A percentile compares a stretch with the other conserved stretches of the same genome.
These are phyloP conservation scores for Leuctra nigra DNA, from an alignment of 2,888 invertebrate species.

Conservation along the genomic window DNA sequence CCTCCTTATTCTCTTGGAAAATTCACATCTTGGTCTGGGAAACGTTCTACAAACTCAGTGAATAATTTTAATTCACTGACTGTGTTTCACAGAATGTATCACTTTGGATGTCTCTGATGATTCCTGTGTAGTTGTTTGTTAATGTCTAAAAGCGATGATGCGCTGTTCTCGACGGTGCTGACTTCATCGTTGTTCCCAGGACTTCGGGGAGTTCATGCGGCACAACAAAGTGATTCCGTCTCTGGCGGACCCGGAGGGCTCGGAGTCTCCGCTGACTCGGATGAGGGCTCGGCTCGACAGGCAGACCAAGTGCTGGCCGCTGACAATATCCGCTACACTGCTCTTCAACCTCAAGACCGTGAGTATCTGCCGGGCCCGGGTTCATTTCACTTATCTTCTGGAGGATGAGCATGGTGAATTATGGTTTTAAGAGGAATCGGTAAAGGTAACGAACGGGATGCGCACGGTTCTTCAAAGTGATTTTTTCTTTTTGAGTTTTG, in stretches of 20 bases:
- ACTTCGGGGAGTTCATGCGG: conserved; percentile 84
- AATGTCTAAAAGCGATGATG: too few relatives aligned
- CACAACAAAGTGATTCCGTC: conserved; percentile 72
- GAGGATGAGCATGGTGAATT: neutral
- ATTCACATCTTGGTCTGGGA: too few relatives aligned
- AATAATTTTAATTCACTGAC: too few relatives aligned
- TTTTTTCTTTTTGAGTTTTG: too few relatives aligned
- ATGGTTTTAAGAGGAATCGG: neutral
- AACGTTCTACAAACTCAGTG: too few relatives aligned
- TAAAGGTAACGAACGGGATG: neutral
- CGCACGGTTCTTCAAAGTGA: too few relatives aligned
- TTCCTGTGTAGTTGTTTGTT: too few relatives aligned
- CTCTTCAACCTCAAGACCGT: conserved; percentile 77
- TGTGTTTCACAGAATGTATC: too few relatives aligned
- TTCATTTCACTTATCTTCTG: too few relatives aligned
- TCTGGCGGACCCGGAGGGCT: conserved; percentile 32
- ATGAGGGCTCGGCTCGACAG: conserved; percentile 64
- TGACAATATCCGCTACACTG: conserved; percentile 77
- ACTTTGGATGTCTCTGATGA: too few relatives aligned
- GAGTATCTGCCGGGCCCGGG: conserved; percentile 33
- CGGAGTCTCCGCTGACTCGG: conserved; percentile 46
- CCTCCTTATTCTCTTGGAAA: too few relatives aligned
- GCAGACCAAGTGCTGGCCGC: conserved; percentile 63
- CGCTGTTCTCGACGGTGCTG: neutral
- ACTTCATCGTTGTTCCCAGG: conserved; percentile 38